Percentiles rank a stretch among this genome's conserved stretches.
Conservation (phyloP, 2,888 invertebrate genomes). For the Cheilosia vernalis region DNA sequence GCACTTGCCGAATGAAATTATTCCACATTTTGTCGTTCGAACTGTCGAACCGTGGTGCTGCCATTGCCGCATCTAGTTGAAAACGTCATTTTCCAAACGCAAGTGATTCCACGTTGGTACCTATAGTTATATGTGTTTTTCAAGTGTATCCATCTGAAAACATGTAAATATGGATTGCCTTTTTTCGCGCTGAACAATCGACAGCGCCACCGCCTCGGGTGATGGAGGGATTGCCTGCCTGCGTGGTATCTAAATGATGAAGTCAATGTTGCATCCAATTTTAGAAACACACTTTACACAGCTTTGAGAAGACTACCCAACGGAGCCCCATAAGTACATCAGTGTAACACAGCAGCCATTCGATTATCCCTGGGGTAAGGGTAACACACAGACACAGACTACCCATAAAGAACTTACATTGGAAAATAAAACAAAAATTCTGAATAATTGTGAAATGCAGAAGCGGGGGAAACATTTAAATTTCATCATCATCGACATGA, state of each 20-base stretch:
- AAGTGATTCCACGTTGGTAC: background rate
- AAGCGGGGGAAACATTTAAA: constrained; percentile 63
- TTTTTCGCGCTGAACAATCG: constrained; percentile 57
- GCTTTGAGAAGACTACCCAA: background rate
- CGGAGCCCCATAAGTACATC: background rate
- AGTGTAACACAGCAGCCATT: background rate
- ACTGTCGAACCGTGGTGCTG: constrained; percentile 49
- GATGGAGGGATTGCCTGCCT: background rate
- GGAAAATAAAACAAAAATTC: constrained; percentile 43
- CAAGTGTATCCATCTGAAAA: constrained; percentile 60
- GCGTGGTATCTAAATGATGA: constrained; percentile 5
- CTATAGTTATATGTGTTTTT: constrained; percentile 32
- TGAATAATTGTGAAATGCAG: constrained; percentile 44
- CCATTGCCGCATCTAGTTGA: constrained; percentile 4
- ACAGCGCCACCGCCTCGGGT: constrained; percentile 46
- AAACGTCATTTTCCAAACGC: constrained; percentile 38
- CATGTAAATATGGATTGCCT: constrained; percentile 26
- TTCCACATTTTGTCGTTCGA: constrained; percentile 60
- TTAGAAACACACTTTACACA: constrained; percentile 14
- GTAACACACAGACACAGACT: constrained; percentile 29
- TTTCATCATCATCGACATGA: constrained; percentile 62
- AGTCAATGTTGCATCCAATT: constrained; percentile 42
- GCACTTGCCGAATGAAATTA: constrained; percentile 44
- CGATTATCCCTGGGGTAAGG: background rate
- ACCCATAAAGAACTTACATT: constrained; percentile 48